Base-by-base conservation (phyloP, 2,888 invertebrate genomes). In the Phyllotreta cruciferae region DNA sequence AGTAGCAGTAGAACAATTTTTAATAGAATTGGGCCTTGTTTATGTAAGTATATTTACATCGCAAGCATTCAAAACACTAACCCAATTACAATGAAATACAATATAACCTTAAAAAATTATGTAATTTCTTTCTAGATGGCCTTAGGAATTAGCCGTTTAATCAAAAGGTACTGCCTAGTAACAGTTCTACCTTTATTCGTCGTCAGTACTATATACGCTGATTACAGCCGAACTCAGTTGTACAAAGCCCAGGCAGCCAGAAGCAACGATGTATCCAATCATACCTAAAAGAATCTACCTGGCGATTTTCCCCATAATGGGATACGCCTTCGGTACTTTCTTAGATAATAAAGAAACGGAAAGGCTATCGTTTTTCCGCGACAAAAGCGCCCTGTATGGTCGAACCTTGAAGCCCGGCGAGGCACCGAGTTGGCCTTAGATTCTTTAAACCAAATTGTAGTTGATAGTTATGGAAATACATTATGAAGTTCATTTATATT, bases 341-440 rank as follows among this genome's bases (percentile, higher is more conserved):
- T 71, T 93, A 57, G 91, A 93, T 75, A 80, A 82, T 4, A 83
- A 85, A 71, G 92, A 93, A 82, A 89, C 89, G 0, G 83, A 89
- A 64, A 85, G 92, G 60, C 87, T 92, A 87, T 83, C 85, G 0
- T 81, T 80, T 70, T 94, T 89, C 78, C 85, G 93, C 64, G 94
- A 94, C 77, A 93, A 90, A 78, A 93, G 93, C 74, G 86, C 88
- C 53, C 81, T 94, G 41, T 94, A 89, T 77, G 91, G 90, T 14
- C 84, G 89, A 62, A 81, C 77, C 42, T 81, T 87, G 1, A 86
- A 87, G 70, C 85, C 86, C 68, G 90, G 88, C 6, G 88, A 90
- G 64, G 77, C 83, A 71, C 93, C 93, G 61, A 86, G 90, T 8
- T 94, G 93, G 94, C 89, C 89, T 42, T 80, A 71, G 61, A 61